Conservation (phyloP, 2,113 vertebrate species). For the Nothoprocta perdicaria region DNA sequence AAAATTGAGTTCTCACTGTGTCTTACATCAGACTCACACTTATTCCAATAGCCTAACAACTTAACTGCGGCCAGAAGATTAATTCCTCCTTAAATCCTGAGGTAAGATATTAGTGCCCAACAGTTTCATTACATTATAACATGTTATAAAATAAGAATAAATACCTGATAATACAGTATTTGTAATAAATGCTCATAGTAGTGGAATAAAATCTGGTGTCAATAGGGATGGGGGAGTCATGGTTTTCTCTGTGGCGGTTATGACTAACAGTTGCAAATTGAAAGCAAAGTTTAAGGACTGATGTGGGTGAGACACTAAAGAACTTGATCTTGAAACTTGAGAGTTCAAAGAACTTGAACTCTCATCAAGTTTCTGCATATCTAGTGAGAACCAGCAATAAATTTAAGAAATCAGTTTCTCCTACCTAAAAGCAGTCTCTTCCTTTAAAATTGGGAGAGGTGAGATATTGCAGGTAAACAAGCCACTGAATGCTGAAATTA, state of each 20-base stretch:
- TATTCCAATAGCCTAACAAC: background rate
- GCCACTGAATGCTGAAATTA: no score
- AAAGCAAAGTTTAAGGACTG: background rate
- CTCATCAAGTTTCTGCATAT: background rate
- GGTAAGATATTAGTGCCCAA: background rate
- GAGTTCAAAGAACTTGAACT: background rate
- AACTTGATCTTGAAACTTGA: background rate
- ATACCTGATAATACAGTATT: background rate
- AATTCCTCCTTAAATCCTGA: background rate
- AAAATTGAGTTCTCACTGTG: background rate
- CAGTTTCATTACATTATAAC: background rate
- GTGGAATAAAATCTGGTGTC: background rate
- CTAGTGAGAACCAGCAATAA: background rate
- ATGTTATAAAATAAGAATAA: background rate
- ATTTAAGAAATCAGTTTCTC: background rate
- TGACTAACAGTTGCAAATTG: conserved; percentile 45
- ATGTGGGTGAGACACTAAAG: background rate
- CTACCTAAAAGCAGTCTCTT: background rate
- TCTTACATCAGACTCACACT: background rate
- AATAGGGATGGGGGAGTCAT: background rate
- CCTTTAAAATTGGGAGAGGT: background rate
- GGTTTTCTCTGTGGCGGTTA: background rate
- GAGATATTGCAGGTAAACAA: no score
- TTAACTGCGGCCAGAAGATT: background rate
- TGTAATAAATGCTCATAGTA: background rate